These are phyloP conservation scores for Atethmia centrago DNA, from an alignment of 2,888 invertebrate species.

Conservation along the genomic window DNA sequence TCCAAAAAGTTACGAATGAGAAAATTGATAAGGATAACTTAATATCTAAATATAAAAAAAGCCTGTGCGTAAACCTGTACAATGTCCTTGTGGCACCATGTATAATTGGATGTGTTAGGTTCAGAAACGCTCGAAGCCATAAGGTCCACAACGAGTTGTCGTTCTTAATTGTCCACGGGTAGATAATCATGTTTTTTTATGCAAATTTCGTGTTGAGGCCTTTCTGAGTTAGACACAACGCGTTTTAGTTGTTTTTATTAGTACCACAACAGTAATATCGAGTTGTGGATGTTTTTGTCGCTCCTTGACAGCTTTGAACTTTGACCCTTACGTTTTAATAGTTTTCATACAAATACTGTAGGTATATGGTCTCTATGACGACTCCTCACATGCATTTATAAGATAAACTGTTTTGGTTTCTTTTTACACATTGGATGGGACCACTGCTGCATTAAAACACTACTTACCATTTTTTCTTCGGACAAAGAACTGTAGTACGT, in stretches of 20 bases:
- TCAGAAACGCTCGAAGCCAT: neutral
- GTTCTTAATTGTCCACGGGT: neutral
- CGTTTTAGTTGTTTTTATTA: slow-evolving; percentile 8
- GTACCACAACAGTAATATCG: neutral
- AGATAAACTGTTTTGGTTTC: slow-evolving; percentile 1
- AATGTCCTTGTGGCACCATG: slow-evolving; percentile 1
- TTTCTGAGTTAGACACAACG: neutral
- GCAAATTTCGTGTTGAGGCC: neutral
- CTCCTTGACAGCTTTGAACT: slow-evolving; percentile 14
- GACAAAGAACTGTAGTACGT: neutral
- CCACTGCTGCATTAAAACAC: neutral
- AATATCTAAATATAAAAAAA: neutral
- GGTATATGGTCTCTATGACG: neutral
- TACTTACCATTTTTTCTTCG: neutral
- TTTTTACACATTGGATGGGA: neutral
- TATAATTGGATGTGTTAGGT: neutral
- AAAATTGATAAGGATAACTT: slow-evolving; percentile 6
- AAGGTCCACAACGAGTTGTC: neutral
- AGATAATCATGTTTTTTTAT: neutral
- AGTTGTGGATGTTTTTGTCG: slow-evolving; percentile 16
- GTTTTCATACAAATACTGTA: slow-evolving; percentile 3
- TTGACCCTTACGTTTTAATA: slow-evolving; percentile 8
- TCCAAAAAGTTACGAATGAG: neutral
- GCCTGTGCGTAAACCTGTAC: neutral
- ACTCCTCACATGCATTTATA: neutral